Conservation (phyloP, 2,888 invertebrate species). For the Amphimallon solstitiale region DNA sequence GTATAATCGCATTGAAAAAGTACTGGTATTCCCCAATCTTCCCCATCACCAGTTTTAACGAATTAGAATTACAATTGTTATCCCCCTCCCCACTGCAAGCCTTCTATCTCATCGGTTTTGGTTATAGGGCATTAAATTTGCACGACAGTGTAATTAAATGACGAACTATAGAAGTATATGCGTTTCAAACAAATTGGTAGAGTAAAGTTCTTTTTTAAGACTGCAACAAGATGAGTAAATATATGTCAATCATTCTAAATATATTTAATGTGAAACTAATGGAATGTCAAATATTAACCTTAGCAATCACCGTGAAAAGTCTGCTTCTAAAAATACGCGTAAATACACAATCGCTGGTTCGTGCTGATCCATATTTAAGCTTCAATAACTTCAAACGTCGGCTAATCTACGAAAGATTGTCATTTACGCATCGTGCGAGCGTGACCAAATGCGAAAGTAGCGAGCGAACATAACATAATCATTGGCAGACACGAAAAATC, state of each 20-base stretch:
- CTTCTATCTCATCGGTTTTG: no score
- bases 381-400: conserved; percentile 10
- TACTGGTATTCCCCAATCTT: no score
- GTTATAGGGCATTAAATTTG: no score
- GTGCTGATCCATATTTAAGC: conserved; percentile 31
- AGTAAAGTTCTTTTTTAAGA: no score
- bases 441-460: neutral
- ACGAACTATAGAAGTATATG: no score
- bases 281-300: conserved; percentile 29
- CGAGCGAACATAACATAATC: neutral
- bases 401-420: neutral
- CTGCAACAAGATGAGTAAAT: no score
- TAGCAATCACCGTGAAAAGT: conserved; percentile 2
- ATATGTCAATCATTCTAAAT: conserved; percentile 20
- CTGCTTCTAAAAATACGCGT: conserved; percentile 1
- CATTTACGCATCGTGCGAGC: neutral
- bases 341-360: conserved; percentile 3
- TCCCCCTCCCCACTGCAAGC: no score
- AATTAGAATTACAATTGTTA: no score
- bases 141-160: no score
- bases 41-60: no score
- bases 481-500: conserved; percentile 2
- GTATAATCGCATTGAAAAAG: no score
- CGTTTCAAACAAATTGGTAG: no score
- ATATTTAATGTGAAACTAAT: conserved; percentile 15